Conservation (phyloP, 2,113 vertebrate genomes). For the Oryzias melastigma region DNA sequence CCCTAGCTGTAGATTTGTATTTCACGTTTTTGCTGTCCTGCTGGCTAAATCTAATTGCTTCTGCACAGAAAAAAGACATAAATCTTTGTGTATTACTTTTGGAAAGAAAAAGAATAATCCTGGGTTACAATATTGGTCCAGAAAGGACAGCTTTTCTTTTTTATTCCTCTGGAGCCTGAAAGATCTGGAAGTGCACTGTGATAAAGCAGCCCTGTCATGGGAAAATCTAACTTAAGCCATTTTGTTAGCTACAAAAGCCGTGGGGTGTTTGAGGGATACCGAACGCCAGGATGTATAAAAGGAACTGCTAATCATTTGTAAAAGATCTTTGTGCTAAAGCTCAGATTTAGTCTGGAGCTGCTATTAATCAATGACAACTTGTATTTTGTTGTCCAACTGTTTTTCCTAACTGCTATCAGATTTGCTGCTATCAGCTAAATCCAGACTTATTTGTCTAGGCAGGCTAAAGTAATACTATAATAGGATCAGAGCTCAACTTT, state of each 20-base stretch:
- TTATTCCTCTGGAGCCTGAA: not conserved
- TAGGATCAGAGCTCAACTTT: slow-evolving; percentile 55
- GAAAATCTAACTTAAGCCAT: slow-evolving; percentile 15
- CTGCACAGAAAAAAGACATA: not conserved
- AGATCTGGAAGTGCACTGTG: not conserved
- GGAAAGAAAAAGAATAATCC: not conserved
- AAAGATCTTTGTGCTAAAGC: slow-evolving; percentile 40
- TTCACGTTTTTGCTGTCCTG: not conserved
- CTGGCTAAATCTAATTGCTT: not conserved
- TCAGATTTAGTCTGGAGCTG: slow-evolving; percentile 48
- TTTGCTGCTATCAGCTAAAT: slow-evolving; percentile 44
- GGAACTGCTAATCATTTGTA: slow-evolving; percentile 24
- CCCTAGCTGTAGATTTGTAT: too few relatives aligned
- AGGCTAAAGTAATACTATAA: slow-evolving; percentile 64
- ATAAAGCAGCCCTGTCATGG: slow-evolving; percentile 1
- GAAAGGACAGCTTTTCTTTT: slow-evolving; percentile 1
- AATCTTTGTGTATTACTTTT: slow-evolving; percentile 8
- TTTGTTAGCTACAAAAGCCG: not conserved
- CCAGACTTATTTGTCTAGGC: slow-evolving; percentile 47
- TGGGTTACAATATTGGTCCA: slow-evolving; percentile 8
- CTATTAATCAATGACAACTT: slow-evolving; percentile 65
- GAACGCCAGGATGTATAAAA: slow-evolving; percentile 10
- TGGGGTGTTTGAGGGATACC: slow-evolving; percentile 15
- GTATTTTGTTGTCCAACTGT: slow-evolving; percentile 51
- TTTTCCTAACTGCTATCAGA: slow-evolving; percentile 63